Conservation (phyloP, 2,797 vertebrate genomes). For the Clarias laeviceps region DNA sequence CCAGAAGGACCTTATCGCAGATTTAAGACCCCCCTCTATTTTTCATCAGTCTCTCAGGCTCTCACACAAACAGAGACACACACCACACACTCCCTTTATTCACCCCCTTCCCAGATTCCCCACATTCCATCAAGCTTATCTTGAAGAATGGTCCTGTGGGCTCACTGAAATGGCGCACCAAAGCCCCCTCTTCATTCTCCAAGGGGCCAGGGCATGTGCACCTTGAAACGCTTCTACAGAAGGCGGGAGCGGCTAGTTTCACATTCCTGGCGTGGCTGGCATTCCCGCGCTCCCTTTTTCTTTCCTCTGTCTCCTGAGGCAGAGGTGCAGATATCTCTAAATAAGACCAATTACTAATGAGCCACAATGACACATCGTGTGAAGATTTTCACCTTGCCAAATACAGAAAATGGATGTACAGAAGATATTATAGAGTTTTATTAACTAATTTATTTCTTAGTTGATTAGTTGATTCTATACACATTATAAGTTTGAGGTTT, state of each 20-base stretch:
- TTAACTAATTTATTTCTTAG: background rate
- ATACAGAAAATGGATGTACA: background rate
- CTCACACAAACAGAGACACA: constrained; percentile 41
- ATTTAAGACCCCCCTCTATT: constrained; percentile 53
- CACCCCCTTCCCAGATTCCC: constrained; percentile 73
- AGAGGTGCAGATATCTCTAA: constrained; percentile 61
- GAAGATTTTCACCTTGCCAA: background rate
- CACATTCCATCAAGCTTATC: constrained; percentile 83
- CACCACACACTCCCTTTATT: constrained; percentile 50
- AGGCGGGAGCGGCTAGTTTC: constrained; percentile 68
- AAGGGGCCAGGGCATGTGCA: constrained; percentile 66
- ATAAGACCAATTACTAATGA: constrained; percentile 13
- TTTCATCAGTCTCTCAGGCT: constrained; percentile 47
- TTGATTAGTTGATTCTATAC: no score
- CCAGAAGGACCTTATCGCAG: constrained; percentile 43
- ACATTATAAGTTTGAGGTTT: background rate
- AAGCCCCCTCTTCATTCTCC: constrained; percentile 69
- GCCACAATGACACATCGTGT: background rate
- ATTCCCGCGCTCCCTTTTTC: constrained; percentile 64
- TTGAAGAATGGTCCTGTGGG: constrained; percentile 79
- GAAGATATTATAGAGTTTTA: background rate
- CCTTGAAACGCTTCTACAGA: constrained; percentile 77
- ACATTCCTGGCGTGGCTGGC: constrained; percentile 77
- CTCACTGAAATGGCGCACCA: constrained; percentile 73
- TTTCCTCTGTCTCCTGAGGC: constrained; percentile 62